Evolutionary conservation across 2,113 vertebrate genomes (phyloP).

Genomic region (Rhinopomastus cyanomelas): DNA sequence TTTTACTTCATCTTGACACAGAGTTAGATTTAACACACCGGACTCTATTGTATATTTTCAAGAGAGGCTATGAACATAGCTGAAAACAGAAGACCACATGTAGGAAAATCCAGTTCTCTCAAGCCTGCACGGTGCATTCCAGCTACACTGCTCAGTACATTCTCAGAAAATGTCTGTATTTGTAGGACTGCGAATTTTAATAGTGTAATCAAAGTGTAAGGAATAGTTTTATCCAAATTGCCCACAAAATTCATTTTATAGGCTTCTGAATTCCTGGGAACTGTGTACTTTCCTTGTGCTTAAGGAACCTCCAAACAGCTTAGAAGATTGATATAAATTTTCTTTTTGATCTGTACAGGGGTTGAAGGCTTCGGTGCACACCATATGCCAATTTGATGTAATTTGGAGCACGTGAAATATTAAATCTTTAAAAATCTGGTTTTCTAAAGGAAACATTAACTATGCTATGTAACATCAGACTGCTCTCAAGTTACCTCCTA

Average conservation of each 20-base stretch:
- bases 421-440: slow-evolving; percentile 55
- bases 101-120: background rate
- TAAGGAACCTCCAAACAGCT: slow-evolving; percentile 14
- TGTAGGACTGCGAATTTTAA: slow-evolving; percentile 41
- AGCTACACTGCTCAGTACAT: background rate
- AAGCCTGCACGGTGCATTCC: background rate
- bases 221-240: slow-evolving; percentile 25
- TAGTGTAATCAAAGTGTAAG: background rate
- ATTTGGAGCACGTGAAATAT: slow-evolving; percentile 66
- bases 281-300: background rate
- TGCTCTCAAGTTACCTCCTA: slow-evolving; percentile 16
- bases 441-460: slow-evolving; percentile 58
- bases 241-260: slow-evolving; percentile 47
- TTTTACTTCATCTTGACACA: background rate
- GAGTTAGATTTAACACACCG: background rate
- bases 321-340: slow-evolving; percentile 47
- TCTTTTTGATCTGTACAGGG: slow-evolving; percentile 36
- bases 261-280: slow-evolving; percentile 18
- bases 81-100: background rate
- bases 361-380: slow-evolving; percentile 38
- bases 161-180: background rate
- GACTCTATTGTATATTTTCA: background rate
- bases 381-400: slow-evolving; percentile 57
- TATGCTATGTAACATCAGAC: slow-evolving; percentile 28
- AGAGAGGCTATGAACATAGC: background rate